Conservation (phyloP, 2,113 vertebrate species). For the Phaethon lepturus region DNA sequence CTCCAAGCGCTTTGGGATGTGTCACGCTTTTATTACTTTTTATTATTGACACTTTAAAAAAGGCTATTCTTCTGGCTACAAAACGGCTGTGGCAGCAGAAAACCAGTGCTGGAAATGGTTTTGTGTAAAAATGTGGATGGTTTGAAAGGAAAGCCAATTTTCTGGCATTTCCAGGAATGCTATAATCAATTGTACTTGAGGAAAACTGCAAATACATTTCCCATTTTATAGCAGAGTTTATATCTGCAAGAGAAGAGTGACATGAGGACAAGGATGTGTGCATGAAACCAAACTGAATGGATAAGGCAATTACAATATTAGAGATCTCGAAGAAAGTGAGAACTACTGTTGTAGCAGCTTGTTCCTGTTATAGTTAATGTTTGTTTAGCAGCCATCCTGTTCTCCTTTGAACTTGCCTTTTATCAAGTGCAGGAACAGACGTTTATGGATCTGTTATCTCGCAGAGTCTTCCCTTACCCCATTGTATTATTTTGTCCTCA, state of each 20-base stretch:
- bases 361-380: not conserved
- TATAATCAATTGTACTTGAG: not conserved
- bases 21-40: not conserved
- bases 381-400: not conserved
- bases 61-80: not conserved
- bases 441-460: not conserved
- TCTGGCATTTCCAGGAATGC: not conserved
- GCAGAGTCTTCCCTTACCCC: not conserved
- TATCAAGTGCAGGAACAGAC: not conserved
- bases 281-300: not conserved
- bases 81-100: conserved; percentile 31
- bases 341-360: not conserved
- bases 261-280: not conserved
- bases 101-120: conserved; percentile 7
- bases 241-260: not conserved
- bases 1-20: not conserved
- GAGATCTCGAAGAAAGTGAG: not conserved
- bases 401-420: not conserved
- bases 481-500: not conserved
- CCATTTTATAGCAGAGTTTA: not conserved
- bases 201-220: not conserved
- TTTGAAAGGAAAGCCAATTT: conserved; percentile 8
- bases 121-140: not conserved
- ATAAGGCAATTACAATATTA: not conserved
- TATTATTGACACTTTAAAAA: not conserved